Evolutionary conservation across 2,797 vertebrate species (phyloP), one percentile per base, ranked within the genome.

Genomic region (Phrynocephalus forsythii): DNA sequence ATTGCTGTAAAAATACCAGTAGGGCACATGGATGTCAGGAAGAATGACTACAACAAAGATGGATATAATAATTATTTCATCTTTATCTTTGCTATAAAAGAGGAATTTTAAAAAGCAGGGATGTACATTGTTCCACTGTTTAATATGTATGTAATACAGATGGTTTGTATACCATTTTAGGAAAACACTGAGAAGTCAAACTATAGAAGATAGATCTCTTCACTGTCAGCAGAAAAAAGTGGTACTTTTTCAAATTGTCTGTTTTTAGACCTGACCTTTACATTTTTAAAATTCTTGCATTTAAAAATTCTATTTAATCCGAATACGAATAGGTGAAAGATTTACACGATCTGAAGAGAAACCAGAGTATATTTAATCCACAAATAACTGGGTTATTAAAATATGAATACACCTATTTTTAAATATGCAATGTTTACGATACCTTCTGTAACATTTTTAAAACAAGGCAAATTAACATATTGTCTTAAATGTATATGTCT

Each of bases 61-160:
- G 72, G 92, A 79, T 94, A 92, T 83, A 91, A 91, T 92, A 90
- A 89, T 93, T 94, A 91, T 88, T 79, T 68, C 87, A 87, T 60
- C 60, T 87, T 94, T 94, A 92, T 73, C 86, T 82, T 88, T 86
- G 72, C 44, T 82, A 60, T 13, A 91, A 76, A 33, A 87, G 9
- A 69, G 30, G 69, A 82, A 87, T 56, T 92, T 30, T 66, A 90
- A 89, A 83, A n/a, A 22, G n/a, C 63, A 89, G 84, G 83, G 8
- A 28, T 44, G 83, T 87, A 24, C 30, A 60, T 33, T 60, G 71
- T 87, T 91, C 52, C 56, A 89, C 48, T 67, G 83, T 83, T 92
- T 86, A 91, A 69, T 0, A 88, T 69, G 10, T 82, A 88, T 93
- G 87, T 52, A 88, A 82, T 16, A 78, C 4, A 86, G 63, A 50